Conservation (phyloP, 1,140 invertebrate genomes). For the Bathynomus jamesi region DNA sequence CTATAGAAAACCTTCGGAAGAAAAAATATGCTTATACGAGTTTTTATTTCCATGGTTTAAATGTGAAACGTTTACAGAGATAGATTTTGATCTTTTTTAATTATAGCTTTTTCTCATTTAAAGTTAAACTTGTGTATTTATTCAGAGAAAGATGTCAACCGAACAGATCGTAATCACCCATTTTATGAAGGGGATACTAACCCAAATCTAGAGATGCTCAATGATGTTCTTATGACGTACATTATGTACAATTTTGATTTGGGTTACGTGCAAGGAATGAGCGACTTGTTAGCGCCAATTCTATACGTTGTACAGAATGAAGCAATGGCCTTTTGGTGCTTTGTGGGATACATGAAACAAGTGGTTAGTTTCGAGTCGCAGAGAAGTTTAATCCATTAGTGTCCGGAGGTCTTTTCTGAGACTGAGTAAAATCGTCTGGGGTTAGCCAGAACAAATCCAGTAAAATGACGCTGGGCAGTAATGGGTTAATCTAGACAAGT, state of each 20-base stretch:
- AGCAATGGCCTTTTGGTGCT: constrained; percentile 98
- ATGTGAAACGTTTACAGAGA: too few relatives aligned
- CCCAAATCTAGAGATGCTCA: constrained; percentile 70
- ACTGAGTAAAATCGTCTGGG: too few relatives aligned
- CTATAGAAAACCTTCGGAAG: too few relatives aligned
- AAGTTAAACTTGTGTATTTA: constrained; percentile 16
- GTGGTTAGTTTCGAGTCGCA: constrained; percentile 67
- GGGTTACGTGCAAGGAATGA: constrained; percentile 91
- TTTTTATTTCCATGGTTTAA: too few relatives aligned
- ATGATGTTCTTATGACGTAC: constrained; percentile 96
- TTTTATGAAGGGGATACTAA: constrained; percentile 90
- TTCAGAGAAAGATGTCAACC: constrained; percentile 90
- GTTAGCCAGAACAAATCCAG: too few relatives aligned
- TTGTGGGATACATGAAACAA: constrained; percentile 96
- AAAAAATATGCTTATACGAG: too few relatives aligned
- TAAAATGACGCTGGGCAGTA: too few relatives aligned
- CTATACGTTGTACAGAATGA: constrained; percentile 84
- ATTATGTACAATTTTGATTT: constrained; percentile 99
- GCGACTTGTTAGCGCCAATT: constrained; percentile 89
- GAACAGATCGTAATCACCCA: constrained; percentile 85
- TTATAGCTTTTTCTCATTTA: too few relatives aligned
- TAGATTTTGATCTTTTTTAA: too few relatives aligned
- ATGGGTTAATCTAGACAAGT: too few relatives aligned
- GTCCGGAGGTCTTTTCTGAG: too few relatives aligned
- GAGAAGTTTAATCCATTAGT: too few relatives aligned